Conservation (phyloP, 2,113 vertebrate genomes). For the Microcebus lehilahytsara region DNA sequence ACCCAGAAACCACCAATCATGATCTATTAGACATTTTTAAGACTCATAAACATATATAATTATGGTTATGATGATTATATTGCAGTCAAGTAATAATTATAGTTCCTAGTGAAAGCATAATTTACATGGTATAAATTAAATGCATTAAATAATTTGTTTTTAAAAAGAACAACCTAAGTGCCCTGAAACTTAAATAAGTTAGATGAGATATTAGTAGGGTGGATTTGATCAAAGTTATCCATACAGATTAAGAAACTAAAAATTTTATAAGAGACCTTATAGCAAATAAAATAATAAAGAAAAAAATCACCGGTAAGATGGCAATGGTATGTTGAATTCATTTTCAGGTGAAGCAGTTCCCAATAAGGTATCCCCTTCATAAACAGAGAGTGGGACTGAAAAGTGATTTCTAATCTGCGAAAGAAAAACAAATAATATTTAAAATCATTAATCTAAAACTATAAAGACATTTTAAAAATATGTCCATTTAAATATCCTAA, state of each 20-base stretch:
- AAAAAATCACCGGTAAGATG: slow-evolving; percentile 90
- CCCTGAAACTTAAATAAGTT: not conserved
- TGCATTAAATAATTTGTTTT: not conserved
- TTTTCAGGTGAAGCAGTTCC: slow-evolving; percentile 89
- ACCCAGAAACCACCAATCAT: not conserved
- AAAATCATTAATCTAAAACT: slow-evolving; percentile 16
- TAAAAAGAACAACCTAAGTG: not conserved
- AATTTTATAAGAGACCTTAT: not conserved
- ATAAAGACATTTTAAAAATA: not conserved
- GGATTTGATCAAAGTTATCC: not conserved
- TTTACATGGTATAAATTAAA: not conserved
- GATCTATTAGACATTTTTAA: not conserved
- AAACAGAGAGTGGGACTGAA: slow-evolving; percentile 90
- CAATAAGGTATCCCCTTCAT: slow-evolving; percentile 89
- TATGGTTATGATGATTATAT: not conserved
- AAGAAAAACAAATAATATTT: slow-evolving; percentile 48
- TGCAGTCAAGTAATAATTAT: not conserved
- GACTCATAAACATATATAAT: not conserved
- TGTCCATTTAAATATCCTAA: not conserved
- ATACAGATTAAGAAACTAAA: slow-evolving; percentile 27
- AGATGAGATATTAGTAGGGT: not conserved
- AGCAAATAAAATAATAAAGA: slow-evolving; percentile 27
- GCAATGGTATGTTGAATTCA: slow-evolving; percentile 94
- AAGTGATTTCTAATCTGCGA: slow-evolving; percentile 96
- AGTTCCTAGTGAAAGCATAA: slow-evolving; percentile 10